Percentiles rank a stretch among this genome's conserved stretches.
Evolutionary conservation across 2,888 invertebrate species (phyloP).

Genomic region (Alcis repandata): DNA sequence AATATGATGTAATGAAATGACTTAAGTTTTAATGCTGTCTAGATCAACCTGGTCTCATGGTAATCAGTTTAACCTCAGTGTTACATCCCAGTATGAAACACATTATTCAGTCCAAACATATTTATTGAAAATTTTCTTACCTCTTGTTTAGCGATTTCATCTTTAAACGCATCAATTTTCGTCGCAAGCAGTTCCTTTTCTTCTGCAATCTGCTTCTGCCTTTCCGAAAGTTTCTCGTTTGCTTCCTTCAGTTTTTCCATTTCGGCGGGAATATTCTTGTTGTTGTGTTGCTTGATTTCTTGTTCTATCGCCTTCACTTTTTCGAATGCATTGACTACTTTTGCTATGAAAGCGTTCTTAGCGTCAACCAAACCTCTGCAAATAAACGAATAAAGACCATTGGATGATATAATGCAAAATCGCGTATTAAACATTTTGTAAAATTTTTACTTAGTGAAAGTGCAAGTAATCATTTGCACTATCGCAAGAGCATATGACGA

Average conservation of each 20-base stretch:
- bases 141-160: conserved; percentile 87
- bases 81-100: no score
- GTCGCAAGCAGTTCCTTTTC: conserved; percentile 79
- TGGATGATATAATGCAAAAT: no score
- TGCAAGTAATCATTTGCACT: no score
- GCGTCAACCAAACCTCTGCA: conserved; percentile 73
- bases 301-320: conserved; percentile 84
- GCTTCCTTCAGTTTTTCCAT: conserved; percentile 82
- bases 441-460: no score
- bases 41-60: no score
- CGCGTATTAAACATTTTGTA: no score
- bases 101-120: no score
- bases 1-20: no score
- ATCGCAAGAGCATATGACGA: no score
- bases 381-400: conserved; percentile 25
- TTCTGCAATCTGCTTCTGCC: conserved; percentile 77
- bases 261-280: conserved; percentile 83
- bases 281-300: conserved; percentile 86
- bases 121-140: conserved; percentile 56
- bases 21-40: no score
- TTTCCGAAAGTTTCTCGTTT: conserved; percentile 79
- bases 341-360: conserved; percentile 74
- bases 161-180: conserved; percentile 85
- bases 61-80: no score
- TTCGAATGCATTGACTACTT: conserved; percentile 74